Evolutionary conservation across 1,140 invertebrate species (phyloP).

Genomic region (Meloidogyne hapla): DNA sequence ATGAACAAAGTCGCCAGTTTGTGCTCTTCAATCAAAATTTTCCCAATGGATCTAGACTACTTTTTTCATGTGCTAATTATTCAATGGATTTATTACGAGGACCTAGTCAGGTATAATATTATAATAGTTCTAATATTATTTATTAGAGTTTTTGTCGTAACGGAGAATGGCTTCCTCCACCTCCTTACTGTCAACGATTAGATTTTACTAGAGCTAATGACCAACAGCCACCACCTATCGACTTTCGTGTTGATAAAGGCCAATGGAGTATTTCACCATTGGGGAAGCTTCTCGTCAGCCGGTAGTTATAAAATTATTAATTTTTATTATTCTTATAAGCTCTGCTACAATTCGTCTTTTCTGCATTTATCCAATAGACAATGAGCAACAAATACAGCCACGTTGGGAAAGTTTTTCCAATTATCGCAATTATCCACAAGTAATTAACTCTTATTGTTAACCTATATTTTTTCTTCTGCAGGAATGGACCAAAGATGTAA

Average conservation of each 20-base stretch:
- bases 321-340: background rate
- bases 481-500: background rate
- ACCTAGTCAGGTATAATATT: background rate
- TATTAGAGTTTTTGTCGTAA: conserved; percentile 31
- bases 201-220: background rate
- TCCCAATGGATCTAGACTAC: conserved; percentile 36
- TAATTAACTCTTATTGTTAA: background rate
- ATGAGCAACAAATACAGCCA: background rate
- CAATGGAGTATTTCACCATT: conserved; percentile 36
- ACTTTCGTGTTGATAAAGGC: conserved; percentile 41
- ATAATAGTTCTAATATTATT: conserved; percentile 37
- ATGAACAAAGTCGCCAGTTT: conserved; percentile 44
- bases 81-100: conserved; percentile 2
- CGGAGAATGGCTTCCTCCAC: conserved; percentile 42
- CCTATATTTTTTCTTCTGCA: background rate
- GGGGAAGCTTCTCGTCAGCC: conserved; percentile 41
- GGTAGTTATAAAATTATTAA: too few relatives aligned
- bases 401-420: conserved; percentile 12
- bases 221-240: conserved; percentile 34
- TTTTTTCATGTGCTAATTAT: conserved; percentile 43
- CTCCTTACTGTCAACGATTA: conserved; percentile 45
- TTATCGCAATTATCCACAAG: conserved; percentile 6
- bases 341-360: conserved; percentile 2
- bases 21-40: conserved; percentile 51
- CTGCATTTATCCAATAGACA: background rate